Conservation (phyloP, 1,140 invertebrate species). For the Arion vulgaris region DNA sequence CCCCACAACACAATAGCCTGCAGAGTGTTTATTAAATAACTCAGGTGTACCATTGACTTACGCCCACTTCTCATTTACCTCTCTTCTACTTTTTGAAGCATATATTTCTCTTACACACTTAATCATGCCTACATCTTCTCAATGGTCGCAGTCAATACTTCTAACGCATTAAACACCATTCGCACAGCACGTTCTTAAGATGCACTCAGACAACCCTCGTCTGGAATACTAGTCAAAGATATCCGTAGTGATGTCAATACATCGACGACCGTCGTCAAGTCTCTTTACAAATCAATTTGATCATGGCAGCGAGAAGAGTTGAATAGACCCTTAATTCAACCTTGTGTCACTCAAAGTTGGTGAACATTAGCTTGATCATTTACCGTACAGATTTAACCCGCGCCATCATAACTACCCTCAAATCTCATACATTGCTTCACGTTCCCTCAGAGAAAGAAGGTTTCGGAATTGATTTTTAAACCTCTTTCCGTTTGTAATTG, state of each 20-base stretch:
- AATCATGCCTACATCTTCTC: background rate
- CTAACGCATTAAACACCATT: background rate
- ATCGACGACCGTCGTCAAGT: background rate
- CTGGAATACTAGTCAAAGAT: background rate
- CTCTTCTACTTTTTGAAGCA: background rate
- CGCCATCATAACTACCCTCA: background rate
- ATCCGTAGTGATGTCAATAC: background rate
- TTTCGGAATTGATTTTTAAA: background rate
- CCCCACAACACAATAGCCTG: no score
- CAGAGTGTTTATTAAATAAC: no score
- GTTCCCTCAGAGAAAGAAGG: background rate
- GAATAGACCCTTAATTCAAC: constrained; percentile 4
- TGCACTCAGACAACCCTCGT: constrained; percentile 1
- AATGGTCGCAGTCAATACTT: background rate
- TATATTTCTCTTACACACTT: background rate
- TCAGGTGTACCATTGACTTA: no score
- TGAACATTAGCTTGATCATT: constrained; percentile 1
- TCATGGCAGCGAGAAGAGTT: background rate
- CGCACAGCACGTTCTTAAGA: background rate
- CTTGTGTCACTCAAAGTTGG: background rate
- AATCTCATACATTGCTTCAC: background rate
- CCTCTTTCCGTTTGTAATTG: no score
- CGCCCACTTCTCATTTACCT: background rate
- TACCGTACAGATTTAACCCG: background rate
- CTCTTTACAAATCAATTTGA: background rate